Conservation (phyloP, 2,797 vertebrate genomes). For the Poecilia velifera region DNA sequence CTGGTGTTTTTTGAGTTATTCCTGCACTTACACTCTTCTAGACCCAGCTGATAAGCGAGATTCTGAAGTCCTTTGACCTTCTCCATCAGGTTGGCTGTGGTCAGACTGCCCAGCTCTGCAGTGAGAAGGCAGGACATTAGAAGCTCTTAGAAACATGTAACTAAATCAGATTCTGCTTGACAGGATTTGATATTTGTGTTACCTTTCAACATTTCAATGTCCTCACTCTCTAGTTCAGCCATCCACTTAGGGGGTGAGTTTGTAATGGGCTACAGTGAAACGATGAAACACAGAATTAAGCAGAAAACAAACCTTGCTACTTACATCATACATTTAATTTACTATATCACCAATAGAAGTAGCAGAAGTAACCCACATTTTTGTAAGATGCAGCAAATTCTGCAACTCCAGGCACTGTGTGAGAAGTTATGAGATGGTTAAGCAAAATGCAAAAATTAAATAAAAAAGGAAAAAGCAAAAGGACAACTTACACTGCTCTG, state of each 20-base stretch:
- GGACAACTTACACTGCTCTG: conserved; percentile 90
- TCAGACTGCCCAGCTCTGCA: conserved; percentile 96
- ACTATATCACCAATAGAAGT: conserved; percentile 26
- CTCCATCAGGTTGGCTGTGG: conserved; percentile 98
- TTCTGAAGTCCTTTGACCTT: conserved; percentile 98
- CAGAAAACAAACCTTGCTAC: neutral
- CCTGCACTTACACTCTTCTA: conserved; percentile 95
- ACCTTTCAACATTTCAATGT: conserved; percentile 99
- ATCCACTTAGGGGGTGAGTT: conserved; percentile 98
- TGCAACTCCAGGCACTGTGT: conserved; percentile 93
- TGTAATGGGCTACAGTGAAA: conserved; percentile 87
- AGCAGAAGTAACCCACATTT: conserved; percentile 87
- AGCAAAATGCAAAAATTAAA: conserved; percentile 1
- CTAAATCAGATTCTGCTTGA: conserved; percentile 30
- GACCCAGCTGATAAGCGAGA: conserved; percentile 94
- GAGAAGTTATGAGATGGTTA: conserved; percentile 46
- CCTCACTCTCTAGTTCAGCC: conserved; percentile 96
- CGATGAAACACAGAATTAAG: conserved; percentile 37
- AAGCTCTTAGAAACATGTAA: neutral
- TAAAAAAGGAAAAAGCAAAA: neutral
- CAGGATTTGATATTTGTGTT: conserved; percentile 14
- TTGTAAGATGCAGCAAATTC: conserved; percentile 98
- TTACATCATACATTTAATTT: conserved; percentile 7
- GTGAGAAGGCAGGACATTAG: conserved; percentile 11
- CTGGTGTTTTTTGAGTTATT: conserved; percentile 13